phyloP scores from a whole-genome alignment of 1,140 invertebrate genomes.

The Cotesia glomerata region DNA sequence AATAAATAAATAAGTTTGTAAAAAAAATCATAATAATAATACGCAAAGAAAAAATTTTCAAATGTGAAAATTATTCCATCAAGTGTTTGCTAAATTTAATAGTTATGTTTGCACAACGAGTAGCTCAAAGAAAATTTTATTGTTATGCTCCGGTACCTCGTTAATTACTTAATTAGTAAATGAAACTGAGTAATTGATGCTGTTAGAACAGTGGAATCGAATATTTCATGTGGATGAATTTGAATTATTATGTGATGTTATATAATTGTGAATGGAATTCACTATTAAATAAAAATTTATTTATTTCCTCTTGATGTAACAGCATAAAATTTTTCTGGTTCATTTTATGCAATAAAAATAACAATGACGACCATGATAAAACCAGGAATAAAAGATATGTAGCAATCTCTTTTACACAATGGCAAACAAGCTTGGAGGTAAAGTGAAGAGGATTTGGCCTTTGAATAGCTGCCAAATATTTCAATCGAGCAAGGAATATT shows the following conservation, averaged over 20 bases:
- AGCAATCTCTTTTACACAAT: constrained; percentile 30
- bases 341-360: too few species aligned
- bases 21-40: too few species aligned
- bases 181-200: constrained; percentile 25
- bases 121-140: background rate
- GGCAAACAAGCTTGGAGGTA: constrained; percentile 33
- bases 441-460: constrained; percentile 31
- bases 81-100: too few species aligned
- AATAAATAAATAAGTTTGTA: too few species aligned
- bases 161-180: constrained; percentile 25
- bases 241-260: background rate
- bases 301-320: background rate
- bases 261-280: too few species aligned
- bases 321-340: background rate
- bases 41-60: too few species aligned
- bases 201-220: background rate
- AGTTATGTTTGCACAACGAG: background rate
- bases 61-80: too few species aligned
- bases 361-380: background rate
- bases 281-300: too few species aligned
- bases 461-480: constrained; percentile 53
- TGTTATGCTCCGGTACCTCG: background rate
- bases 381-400: background rate
- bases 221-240: constrained; percentile 10
- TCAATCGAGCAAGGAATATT: constrained; percentile 43